Conservation (phyloP, 64 coral and sea anemone species). For the Stichodactyla helianthus region DNA sequence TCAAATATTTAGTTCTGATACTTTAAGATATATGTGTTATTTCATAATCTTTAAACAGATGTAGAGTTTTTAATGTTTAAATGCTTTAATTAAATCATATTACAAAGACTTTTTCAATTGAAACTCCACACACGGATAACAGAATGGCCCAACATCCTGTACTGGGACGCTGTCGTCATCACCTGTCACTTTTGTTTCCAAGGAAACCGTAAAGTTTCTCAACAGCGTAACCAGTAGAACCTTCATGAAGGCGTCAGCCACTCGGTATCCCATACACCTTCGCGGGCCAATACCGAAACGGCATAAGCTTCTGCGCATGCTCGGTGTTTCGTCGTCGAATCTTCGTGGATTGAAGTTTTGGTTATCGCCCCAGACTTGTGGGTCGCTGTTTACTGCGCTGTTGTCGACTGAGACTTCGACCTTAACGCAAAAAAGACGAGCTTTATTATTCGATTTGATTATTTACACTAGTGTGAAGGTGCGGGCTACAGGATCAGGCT, state of each 20-base stretch:
- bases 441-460: no score
- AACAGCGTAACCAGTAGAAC: slow-evolving; percentile 28
- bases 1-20: no score
- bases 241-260: slow-evolving; percentile 60
- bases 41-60: no score
- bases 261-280: slow-evolving; percentile 62
- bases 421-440: background rate
- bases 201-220: slow-evolving; percentile 6
- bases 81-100: background rate
- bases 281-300: slow-evolving; percentile 53
- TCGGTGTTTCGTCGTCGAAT: slow-evolving; percentile 63
- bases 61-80: no score
- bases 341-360: slow-evolving; percentile 56
- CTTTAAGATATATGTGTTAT: no score
- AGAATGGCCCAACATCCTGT: slow-evolving; percentile 57
- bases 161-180: slow-evolving; percentile 39
- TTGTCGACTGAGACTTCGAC: slow-evolving; percentile 58
- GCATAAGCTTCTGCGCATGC: slow-evolving; percentile 64
- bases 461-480: no score
- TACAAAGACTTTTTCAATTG: slow-evolving; percentile 23
- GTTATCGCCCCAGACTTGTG: slow-evolving; percentile 30
- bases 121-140: slow-evolving; percentile 47
- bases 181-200: slow-evolving; percentile 32
- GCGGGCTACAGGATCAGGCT: no score
- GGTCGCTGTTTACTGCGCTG: slow-evolving; percentile 53